Evolutionary conservation across 2,113 vertebrate genomes (phyloP).

Genomic region (Onychostruthus taczanowskii): DNA sequence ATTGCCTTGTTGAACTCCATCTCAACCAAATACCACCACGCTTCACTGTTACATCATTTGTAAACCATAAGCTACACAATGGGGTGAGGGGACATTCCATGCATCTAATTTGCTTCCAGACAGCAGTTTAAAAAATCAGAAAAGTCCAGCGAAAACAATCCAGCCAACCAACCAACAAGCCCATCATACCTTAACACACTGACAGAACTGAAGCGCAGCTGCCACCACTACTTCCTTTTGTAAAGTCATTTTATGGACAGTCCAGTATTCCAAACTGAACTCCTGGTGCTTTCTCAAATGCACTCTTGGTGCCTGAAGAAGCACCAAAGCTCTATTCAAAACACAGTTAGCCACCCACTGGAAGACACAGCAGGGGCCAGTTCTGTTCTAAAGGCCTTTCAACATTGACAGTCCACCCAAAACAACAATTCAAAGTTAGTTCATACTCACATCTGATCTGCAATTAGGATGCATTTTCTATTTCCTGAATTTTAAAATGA

Average conservation of each 20-base stretch:
- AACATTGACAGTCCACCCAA: background rate
- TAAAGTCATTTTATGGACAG: background rate
- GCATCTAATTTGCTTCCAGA: background rate
- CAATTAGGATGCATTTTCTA: background rate
- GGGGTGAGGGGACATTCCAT: background rate
- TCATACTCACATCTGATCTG: background rate
- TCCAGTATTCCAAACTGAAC: background rate
- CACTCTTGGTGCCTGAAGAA: background rate
- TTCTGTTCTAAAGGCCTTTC: background rate
- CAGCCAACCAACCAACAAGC: background rate
- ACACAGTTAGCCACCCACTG: background rate
- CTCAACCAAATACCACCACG: background rate
- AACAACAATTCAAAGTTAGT: accelerated
- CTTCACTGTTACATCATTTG: background rate
- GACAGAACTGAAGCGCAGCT: background rate
- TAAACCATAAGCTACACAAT: background rate
- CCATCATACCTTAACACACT: background rate
- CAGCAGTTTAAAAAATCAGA: background rate
- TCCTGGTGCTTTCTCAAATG: background rate
- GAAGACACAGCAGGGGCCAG: background rate
- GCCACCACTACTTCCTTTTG: background rate
- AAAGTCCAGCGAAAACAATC: background rate
- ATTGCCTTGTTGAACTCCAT: background rate
- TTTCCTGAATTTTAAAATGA: background rate
- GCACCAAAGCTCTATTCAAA: background rate